Conservation (phyloP, 1,140 invertebrate species). For the Aphaenogaster ashmeadi region DNA sequence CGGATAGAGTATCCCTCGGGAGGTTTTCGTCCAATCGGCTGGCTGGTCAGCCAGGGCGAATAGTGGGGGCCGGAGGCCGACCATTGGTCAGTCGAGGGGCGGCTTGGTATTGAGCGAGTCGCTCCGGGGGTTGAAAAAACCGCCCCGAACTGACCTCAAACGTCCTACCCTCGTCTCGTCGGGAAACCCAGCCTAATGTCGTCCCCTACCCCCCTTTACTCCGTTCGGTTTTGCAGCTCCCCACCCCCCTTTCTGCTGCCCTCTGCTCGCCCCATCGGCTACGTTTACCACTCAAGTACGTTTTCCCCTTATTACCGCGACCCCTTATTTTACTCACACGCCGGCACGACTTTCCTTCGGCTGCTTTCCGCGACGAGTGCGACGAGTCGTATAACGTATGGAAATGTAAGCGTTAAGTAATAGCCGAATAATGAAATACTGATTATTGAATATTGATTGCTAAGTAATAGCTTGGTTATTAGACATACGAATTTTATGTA, state of each 20-base stretch:
- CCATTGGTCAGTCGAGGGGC: conserved; percentile 86
- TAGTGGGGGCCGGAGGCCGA: conserved; percentile 83
- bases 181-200: conserved; percentile 84
- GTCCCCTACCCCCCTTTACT: conserved; percentile 68
- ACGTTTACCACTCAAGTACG: conserved; percentile 65
- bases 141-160: conserved; percentile 87
- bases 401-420: conserved; percentile 46
- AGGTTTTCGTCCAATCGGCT: conserved; percentile 85
- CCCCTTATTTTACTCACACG: conserved; percentile 50
- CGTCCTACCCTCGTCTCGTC: conserved; percentile 86
- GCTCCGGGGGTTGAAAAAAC: conserved; percentile 86
- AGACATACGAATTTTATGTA: not conserved
- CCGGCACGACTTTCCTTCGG: conserved; percentile 32
- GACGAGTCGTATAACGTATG: conserved; percentile 42
- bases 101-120: conserved; percentile 86
- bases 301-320: conserved; percentile 55
- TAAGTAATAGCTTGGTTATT: not conserved
- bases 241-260: conserved; percentile 51
- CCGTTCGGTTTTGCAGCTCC: conserved; percentile 67
- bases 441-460: conserved; percentile 4
- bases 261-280: conserved; percentile 71
- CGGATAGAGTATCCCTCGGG: conserved; percentile 85
- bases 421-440: conserved; percentile 4
- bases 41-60: conserved; percentile 82
- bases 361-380: conserved; percentile 22